These are phyloP conservation scores for Limulus polyphemus DNA, from an alignment of 2,888 invertebrate genomes.

Conservation along the genomic window DNA sequence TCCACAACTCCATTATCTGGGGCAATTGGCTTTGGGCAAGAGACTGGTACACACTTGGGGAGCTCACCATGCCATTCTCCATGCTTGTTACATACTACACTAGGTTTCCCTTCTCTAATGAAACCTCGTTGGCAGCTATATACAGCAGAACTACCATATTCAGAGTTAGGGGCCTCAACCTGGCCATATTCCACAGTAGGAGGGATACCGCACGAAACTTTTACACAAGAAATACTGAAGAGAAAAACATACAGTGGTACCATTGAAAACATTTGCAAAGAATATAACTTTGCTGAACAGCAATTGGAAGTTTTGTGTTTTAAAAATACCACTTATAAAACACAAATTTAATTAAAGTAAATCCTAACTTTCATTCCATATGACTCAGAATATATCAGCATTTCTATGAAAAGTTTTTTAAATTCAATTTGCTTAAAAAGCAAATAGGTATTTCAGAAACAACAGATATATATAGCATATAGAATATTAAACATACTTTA, in stretches of 20 bases:
- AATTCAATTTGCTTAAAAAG: too few relatives aligned
- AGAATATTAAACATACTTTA: too few relatives aligned
- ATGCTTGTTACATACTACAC: slow-evolving; percentile 15
- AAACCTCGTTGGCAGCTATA: slow-evolving; percentile 18
- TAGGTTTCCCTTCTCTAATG: slow-evolving; percentile 10
- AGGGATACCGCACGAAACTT: slow-evolving; percentile 13
- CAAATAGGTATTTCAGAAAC: too few relatives aligned
- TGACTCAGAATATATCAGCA: too few relatives aligned
- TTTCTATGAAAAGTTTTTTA: too few relatives aligned
- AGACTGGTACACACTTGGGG: slow-evolving; percentile 19
- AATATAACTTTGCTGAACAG: not conserved
- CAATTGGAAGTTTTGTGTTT: not conserved
- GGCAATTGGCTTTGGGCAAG: slow-evolving; percentile 13
- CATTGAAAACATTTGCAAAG: not conserved
- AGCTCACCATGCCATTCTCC: slow-evolving; percentile 16
- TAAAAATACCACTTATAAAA: too few relatives aligned
- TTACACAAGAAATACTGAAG: slow-evolving; percentile 12
- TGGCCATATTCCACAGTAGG: slow-evolving; percentile 14
- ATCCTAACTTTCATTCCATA: too few relatives aligned
- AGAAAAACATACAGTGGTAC: not conserved
- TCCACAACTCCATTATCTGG: slow-evolving; percentile 17
- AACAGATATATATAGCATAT: too few relatives aligned
- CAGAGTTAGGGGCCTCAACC: slow-evolving; percentile 2
- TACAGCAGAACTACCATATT: slow-evolving; percentile 9
- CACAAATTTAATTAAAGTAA: too few relatives aligned